Base-by-base conservation (phyloP, 2,797 vertebrate species). In the Mormyrus proboscirostris region DNA sequence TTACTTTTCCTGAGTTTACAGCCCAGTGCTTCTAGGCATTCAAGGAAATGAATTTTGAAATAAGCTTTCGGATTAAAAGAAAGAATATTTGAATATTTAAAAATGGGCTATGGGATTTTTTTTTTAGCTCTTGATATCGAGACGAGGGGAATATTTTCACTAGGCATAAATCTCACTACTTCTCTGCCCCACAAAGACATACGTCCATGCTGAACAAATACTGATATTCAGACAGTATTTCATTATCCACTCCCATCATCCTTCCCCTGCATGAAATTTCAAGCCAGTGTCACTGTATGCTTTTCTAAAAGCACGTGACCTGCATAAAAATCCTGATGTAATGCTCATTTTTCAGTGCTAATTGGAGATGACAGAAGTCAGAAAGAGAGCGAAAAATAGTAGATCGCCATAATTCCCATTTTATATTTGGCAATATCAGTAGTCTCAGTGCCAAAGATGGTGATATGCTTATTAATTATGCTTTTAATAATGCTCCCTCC, bases 41-140 rank as follows among this genome's bases (percentile, higher is more conserved):
- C 25, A 55, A n/a, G 29, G 65, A 79, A 88, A 88, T 79, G 49
- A 76, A 88, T 79, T 88, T 53, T 50, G 62, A 88, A 88, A 79
- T 88, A 53, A 93, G 92, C 47, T 1, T 55, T 85, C 90, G 89
- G 89, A 89, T 93, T 94, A 90, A 93, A 93, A 93, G 94, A 89
- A 91, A 88, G 92, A 91, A 88, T 47, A n/a, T 88, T 90, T 88
- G 87, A 88, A 91, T 92, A 93, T 93, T 91, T 91, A 47, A 89
- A 76, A 85, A 62, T 44, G 29, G 84, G 59, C 55, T 90, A 55
- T 62, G 38, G 90, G 62, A 83, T 73, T 79, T 82, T 79, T 89
- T 89, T 47, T 91, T 88, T 86, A 89, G 69, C 88, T 88, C 89
- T 89, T 89, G 86, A 88, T 88, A 90, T 91, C 44, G 88, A 90